Conservation (phyloP, 2,888 invertebrate genomes). For the Lepidocyrtinus sp. region DNA sequence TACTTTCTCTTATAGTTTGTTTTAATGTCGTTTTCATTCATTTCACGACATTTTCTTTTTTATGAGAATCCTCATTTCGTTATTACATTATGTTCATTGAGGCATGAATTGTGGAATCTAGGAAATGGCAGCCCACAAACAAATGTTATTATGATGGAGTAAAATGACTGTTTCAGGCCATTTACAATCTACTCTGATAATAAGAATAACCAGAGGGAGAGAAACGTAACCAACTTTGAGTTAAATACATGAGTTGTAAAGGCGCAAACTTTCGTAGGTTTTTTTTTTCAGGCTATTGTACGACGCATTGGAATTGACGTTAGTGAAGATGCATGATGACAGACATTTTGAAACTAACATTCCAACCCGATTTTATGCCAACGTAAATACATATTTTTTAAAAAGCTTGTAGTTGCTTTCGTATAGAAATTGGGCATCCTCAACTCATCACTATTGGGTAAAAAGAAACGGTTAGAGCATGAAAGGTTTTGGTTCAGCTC, state of each 20-base stretch:
- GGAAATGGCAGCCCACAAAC: background rate
- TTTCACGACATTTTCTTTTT: background rate
- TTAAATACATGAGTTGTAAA: too few species aligned
- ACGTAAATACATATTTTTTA: background rate
- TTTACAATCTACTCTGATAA: background rate
- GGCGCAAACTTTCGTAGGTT: too few species aligned
- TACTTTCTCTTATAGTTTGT: background rate
- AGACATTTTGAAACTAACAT: background rate
- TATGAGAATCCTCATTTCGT: background rate
- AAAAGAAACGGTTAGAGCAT: background rate
- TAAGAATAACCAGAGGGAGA: background rate
- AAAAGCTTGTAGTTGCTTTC: background rate
- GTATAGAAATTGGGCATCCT: background rate
- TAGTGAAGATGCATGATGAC: background rate
- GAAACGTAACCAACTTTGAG: too few species aligned
- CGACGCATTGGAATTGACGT: too few species aligned
- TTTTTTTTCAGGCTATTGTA: too few species aligned
- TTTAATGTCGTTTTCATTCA: background rate
- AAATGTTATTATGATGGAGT: background rate
- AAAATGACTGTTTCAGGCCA: background rate
- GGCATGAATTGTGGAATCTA: background rate
- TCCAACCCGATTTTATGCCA: background rate
- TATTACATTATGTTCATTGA: background rate
- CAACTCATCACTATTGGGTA: background rate
- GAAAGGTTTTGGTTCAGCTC: background rate